Evolutionary conservation across 2,888 invertebrate species (phyloP), one percentile per base, ranked within the genome.

Genomic region (Limnephilus rhombicus): DNA sequence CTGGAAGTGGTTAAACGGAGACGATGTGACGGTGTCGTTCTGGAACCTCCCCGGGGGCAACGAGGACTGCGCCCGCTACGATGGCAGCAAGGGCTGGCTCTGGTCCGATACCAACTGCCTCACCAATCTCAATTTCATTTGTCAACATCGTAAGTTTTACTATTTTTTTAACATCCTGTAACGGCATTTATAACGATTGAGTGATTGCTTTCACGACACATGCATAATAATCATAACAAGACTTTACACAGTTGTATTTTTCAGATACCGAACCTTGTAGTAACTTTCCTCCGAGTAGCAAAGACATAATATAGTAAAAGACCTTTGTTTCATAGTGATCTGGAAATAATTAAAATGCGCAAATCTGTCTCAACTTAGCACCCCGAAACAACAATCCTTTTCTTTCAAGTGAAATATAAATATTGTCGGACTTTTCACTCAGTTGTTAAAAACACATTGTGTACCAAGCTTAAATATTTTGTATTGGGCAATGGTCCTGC

Each of bases 31-130:
- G 0, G 98, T 99, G 0, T 98, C 98, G 0, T 99, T 99, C 95
- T 99, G 99, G 99, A 98, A 98, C 95, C 96, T 98, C 85, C 98
- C 98, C 0, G 98, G 98, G 0, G 98, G 98, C 0, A 97, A 97
- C 93, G 98, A 98, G 93, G 98, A 98, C 94, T 99, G 99, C 95
- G 98, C 98, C 1, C 96, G 98, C 90, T 99, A 98, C 95, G 99
- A 99, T 95, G 99, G 99, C 93, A 98, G 98, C 94, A 98, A 98
- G 95, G 99, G 99, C 45, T 99, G 99, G 99, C 97, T 99, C 0
- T 99, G 99, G 99, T 98, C 98, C 1, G 98, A 98, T 95, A 98
- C 98, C 37, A 98, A 98, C 94, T 99, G 99, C 95, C 97, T 97
- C 93, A 97, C 98, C 90, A 97, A 97, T 94, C 96, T 98, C 94